Evolutionary conservation across 1,140 invertebrate genomes (phyloP).

Genomic region (Panagrolaimus sp.): DNA sequence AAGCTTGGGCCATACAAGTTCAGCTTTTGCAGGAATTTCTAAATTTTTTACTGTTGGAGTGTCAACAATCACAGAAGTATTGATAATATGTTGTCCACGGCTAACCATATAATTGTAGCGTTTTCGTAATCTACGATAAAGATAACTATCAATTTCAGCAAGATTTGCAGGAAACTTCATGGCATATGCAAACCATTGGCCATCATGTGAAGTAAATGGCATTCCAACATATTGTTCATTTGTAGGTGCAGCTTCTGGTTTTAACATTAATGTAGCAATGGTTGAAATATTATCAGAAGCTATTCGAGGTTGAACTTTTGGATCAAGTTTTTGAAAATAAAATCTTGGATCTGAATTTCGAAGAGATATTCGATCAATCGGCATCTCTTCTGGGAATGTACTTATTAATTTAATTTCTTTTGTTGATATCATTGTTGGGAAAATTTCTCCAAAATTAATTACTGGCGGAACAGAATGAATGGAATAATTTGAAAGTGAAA

Average conservation of each 20-base stretch:
- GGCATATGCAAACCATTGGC: constrained; percentile 70
- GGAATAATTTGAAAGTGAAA: neutral
- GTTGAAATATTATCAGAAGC: constrained; percentile 37
- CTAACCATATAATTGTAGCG: constrained; percentile 58
- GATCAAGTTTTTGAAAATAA: constrained; percentile 31
- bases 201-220: constrained; percentile 63
- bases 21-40: constrained; percentile 58
- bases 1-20: constrained; percentile 70
- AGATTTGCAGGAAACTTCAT: constrained; percentile 65
- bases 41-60: constrained; percentile 66
- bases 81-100: constrained; percentile 61
- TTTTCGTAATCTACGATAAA: constrained; percentile 59
- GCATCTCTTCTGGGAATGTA: constrained; percentile 44
- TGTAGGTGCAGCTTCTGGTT: constrained; percentile 68
- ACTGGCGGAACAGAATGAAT: neutral
- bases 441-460: constrained; percentile 11
- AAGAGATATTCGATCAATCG: constrained; percentile 32
- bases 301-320: constrained; percentile 19
- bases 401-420: constrained; percentile 15
- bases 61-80: constrained; percentile 71
- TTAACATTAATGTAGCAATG: constrained; percentile 67
- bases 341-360: constrained; percentile 44
- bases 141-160: constrained; percentile 61
- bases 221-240: constrained; percentile 72
- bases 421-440: neutral